These are phyloP conservation scores for Cryptus viduatorius DNA, from an alignment of 2,888 invertebrate genomes.

Conservation along the genomic window DNA sequence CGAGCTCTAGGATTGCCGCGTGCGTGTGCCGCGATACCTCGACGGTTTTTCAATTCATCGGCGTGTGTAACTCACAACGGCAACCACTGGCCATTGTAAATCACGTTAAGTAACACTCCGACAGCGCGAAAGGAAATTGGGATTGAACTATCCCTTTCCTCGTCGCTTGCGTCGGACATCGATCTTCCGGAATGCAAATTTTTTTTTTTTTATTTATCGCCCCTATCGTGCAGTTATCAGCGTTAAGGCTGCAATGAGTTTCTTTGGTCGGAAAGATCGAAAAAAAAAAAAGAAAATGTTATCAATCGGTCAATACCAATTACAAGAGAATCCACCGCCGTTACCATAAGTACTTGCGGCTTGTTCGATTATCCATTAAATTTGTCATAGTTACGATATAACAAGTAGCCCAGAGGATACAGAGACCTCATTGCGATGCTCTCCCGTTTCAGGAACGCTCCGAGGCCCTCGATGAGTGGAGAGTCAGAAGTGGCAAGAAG, in stretches of 20 bases:
- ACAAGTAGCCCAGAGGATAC: not conserved
- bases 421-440: not conserved
- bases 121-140: slow-evolving; percentile 38
- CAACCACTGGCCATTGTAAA: slow-evolving; percentile 52
- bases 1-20: slow-evolving; percentile 46
- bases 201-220: too few species aligned
- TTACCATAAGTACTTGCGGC: not conserved
- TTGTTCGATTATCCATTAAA: not conserved
- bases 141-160: slow-evolving; percentile 35
- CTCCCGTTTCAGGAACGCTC: slow-evolving; percentile 19
- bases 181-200: slow-evolving; percentile 41
- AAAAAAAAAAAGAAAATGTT: not conserved
- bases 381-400: slow-evolving; percentile 1
- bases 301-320: too few species aligned
- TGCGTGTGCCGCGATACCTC: slow-evolving; percentile 51
- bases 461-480: slow-evolving; percentile 41
- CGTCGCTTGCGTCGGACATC: slow-evolving; percentile 42
- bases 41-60: slow-evolving; percentile 38
- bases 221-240: not conserved
- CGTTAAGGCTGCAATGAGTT: not conserved
- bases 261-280: not conserved
- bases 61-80: slow-evolving; percentile 22
- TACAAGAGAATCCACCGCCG: too few species aligned
- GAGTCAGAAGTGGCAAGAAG: slow-evolving; percentile 17
- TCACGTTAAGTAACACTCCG: slow-evolving; percentile 61